phyloP scores from a whole-genome alignment of 2,797 vertebrate genomes.

The Cirrhinus mrigala region DNA sequence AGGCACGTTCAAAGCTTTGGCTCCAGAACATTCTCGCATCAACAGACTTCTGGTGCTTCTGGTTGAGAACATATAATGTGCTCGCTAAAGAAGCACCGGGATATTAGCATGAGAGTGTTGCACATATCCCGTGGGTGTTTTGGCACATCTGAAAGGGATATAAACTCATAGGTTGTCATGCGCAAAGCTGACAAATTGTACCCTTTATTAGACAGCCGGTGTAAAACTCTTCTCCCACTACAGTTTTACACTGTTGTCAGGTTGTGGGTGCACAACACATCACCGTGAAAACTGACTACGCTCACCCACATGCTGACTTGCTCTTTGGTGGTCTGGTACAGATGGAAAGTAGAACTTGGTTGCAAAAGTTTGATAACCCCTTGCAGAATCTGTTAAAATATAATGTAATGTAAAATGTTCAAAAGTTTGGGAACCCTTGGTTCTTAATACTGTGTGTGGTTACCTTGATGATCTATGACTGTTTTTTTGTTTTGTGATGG shows the following conservation, averaged over 20 bases:
- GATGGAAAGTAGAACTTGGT: slow-evolving; percentile 8
- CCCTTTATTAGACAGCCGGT: slow-evolving; percentile 40
- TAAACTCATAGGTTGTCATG: slow-evolving; percentile 20
- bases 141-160: slow-evolving; percentile 33
- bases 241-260: slow-evolving; percentile 33
- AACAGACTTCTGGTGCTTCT: slow-evolving; percentile 62
- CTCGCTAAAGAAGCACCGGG: slow-evolving; percentile 47
- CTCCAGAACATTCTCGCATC: slow-evolving; percentile 61
- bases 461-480: no score
- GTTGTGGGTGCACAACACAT: slow-evolving; percentile 20
- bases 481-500: no score
- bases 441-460: no score
- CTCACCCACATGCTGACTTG: slow-evolving; percentile 21
- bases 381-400: no score
- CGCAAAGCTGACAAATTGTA: slow-evolving; percentile 35
- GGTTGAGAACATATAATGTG: slow-evolving; percentile 56
- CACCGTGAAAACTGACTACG: slow-evolving; percentile 18
- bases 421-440: no score
- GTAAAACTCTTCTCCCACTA: slow-evolving; percentile 16
- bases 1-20: slow-evolving; percentile 68
- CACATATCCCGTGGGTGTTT: slow-evolving; percentile 38
- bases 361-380: neutral
- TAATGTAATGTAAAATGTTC: no score
- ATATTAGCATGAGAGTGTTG: slow-evolving; percentile 40
- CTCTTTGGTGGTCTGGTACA: neutral